A percentile compares a stretch with the other conserved stretches of the same genome.
Conservation (phyloP, 92 coral and sea anemone genomes). For the Porites divaricata region DNA sequence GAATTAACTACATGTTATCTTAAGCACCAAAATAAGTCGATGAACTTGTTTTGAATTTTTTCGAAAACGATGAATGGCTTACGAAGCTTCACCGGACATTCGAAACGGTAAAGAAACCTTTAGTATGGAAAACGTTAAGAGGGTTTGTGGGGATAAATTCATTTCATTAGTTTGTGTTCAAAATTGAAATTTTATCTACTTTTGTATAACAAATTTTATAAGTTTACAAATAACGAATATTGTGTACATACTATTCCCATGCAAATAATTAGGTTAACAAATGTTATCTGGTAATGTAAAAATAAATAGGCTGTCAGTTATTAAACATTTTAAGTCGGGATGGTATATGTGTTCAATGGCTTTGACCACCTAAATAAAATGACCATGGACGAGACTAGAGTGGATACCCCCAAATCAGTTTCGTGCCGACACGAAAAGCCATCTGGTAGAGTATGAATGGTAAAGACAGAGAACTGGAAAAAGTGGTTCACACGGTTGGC, state of each 20-base stretch:
- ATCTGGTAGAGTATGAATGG: too few species aligned
- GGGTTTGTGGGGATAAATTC: not conserved
- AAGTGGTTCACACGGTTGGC: too few species aligned
- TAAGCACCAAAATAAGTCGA: too few species aligned
- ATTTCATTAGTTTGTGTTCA: slow-evolving; percentile 4
- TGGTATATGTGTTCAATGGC: not conserved
- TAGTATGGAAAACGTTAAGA: not conserved
- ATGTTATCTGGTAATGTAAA: slow-evolving; percentile 27
- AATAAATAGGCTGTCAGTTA: slow-evolving; percentile 15
- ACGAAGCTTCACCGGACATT: too few species aligned
- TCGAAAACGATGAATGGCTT: too few species aligned
- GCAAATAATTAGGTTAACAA: slow-evolving; percentile 4
- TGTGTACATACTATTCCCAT: slow-evolving; percentile 28
- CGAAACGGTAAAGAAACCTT: not conserved
- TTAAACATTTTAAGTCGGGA: not conserved
- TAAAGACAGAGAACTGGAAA: too few species aligned
- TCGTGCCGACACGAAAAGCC: too few species aligned
- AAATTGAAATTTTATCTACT: slow-evolving; percentile 37
- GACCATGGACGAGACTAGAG: not conserved
- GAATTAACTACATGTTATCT: too few species aligned
- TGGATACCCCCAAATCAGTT: too few species aligned
- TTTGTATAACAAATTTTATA: slow-evolving; percentile 46
- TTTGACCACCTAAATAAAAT: not conserved
- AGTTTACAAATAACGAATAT: slow-evolving; percentile 27
- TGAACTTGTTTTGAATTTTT: too few species aligned